These are phyloP conservation scores for Crotophaga sulcirostris DNA, from an alignment of 2,113 vertebrate genomes.

Conservation along the genomic window DNA sequence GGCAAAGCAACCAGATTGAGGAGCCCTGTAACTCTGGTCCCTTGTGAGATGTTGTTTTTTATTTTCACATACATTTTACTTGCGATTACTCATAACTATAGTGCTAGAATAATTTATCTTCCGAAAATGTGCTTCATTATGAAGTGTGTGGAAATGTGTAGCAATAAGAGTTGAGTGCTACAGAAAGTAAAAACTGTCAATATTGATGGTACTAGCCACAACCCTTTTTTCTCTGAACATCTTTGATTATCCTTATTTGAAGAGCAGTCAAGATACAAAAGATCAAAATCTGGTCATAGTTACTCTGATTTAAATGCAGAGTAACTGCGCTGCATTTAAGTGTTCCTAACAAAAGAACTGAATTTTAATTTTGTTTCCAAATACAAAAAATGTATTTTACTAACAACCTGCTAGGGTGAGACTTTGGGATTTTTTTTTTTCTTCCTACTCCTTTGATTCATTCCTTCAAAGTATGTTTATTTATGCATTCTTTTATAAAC, in stretches of 20 bases:
- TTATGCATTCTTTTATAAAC: constrained; percentile 17
- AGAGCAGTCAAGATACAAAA: not conserved
- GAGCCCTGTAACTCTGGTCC: not conserved
- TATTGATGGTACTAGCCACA: not conserved
- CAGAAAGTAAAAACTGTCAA: not conserved
- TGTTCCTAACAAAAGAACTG: not conserved
- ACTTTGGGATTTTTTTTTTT: not conserved
- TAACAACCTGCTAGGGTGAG: not conserved
- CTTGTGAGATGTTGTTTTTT: not conserved
- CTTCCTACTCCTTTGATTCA: not conserved
- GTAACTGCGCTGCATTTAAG: not conserved
- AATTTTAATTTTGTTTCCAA: not conserved
- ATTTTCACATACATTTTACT: not conserved
- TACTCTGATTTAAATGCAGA: not conserved
- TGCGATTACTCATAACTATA: not conserved
- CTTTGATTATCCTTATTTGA: not conserved
- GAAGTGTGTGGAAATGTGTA: not conserved
- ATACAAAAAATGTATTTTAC: not conserved
- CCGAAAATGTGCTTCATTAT: not conserved
- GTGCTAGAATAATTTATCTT: not conserved
- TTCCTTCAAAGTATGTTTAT: not conserved
- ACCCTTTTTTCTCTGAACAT: not conserved
- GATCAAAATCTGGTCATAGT: not conserved
- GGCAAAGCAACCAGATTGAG: not conserved
- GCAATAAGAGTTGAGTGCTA: not conserved